Conservation (phyloP, 37 sponge, comb jelly and placozoan species). For the Chondrilla cf. caribensis region DNA sequence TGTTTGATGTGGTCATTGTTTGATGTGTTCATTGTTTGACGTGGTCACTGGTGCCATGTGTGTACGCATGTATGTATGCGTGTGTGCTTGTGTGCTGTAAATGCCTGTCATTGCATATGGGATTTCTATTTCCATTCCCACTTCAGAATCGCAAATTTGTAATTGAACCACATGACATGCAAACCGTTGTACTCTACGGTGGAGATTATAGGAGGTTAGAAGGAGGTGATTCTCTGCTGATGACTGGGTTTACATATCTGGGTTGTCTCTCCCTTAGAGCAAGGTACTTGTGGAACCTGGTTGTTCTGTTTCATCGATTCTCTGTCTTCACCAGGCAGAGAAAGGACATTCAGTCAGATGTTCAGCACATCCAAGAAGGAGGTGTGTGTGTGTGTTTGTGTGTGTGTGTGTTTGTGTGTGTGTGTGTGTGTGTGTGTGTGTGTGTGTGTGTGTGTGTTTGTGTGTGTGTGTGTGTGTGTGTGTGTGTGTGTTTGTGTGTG, state of each 20-base stretch:
- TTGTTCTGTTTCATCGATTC: constrained; percentile 1
- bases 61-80: no score
- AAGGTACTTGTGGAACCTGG: constrained; percentile 20
- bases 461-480: not conserved
- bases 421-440: not conserved
- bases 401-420: not conserved
- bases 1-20: no score
- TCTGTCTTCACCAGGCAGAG: not conserved
- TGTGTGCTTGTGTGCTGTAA: not conserved
- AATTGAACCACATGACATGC: constrained; percentile 13
- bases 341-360: not conserved
- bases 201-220: constrained; percentile 34
- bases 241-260: not conserved
- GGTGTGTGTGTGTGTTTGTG: not conserved
- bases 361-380: not conserved
- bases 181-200: constrained; percentile 27
- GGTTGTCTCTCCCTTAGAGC: constrained; percentile 1
- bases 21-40: no score
- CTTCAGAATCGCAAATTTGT: constrained; percentile 47
- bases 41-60: no score
- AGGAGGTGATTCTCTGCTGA: not conserved
- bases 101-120: not conserved
- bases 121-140: not conserved
- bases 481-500: not conserved
- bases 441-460: not conserved